Conservation (phyloP, 2,113 vertebrate genomes). For the Oreochromis aureus region DNA sequence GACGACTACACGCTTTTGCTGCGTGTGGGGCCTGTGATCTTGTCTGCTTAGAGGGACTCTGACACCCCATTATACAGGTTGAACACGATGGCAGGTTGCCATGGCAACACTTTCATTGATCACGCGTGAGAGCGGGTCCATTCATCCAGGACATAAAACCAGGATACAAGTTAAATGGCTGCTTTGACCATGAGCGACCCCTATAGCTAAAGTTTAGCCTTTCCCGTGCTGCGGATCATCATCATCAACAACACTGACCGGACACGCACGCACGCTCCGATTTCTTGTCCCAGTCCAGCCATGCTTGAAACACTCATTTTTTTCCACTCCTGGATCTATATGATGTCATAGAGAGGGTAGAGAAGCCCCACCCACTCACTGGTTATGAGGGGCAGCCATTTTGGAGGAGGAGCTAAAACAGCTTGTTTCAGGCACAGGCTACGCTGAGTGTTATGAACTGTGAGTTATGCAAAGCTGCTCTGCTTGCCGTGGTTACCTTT, state of each 20-base stretch:
- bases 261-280: too few species aligned
- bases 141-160: too few species aligned
- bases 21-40: background rate
- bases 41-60: background rate
- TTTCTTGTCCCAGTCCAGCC: too few species aligned
- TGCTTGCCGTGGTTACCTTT: conserved; percentile 74
- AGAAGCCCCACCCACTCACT: too few species aligned
- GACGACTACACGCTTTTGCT: background rate
- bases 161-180: too few species aligned
- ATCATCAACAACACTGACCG: too few species aligned
- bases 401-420: background rate
- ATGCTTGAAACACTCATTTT: too few species aligned
- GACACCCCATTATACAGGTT: background rate
- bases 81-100: background rate
- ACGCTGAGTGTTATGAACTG: background rate
- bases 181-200: too few species aligned
- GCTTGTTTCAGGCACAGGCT: background rate
- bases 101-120: rapidly evolving
- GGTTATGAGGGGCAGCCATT: background rate
- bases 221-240: too few species aligned
- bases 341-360: too few species aligned
- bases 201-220: too few species aligned
- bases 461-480: background rate
- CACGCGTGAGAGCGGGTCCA: background rate
- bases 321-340: background rate